Conservation (phyloP, 2,797 vertebrate genomes). For the Sebastes reedi region DNA sequence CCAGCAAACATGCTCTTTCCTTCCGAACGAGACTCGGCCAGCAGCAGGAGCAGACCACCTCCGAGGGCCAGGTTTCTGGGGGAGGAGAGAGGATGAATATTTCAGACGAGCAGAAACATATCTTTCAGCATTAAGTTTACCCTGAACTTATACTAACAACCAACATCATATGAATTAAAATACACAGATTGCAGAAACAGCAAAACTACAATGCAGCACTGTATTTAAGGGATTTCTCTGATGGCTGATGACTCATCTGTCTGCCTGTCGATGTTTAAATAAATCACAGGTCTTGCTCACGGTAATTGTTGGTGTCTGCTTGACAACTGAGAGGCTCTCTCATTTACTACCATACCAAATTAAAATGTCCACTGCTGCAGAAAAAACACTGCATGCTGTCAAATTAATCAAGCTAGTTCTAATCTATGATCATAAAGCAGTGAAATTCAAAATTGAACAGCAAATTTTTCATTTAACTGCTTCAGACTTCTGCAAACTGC, state of each 20-base stretch:
- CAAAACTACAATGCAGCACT: not conserved
- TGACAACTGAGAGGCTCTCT: not conserved
- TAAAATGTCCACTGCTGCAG: not conserved
- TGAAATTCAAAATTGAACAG: not conserved
- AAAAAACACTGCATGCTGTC: not conserved
- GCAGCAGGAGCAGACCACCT: constrained; percentile 92
- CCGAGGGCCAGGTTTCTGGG: constrained; percentile 95
- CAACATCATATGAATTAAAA: not conserved
- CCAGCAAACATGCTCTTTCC: constrained; percentile 99
- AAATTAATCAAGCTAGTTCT: not conserved
- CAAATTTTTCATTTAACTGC: not conserved
- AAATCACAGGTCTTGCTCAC: constrained; percentile 30
- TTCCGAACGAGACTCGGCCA: constrained; percentile 96
- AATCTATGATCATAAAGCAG: not conserved
- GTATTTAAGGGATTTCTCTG: not conserved
- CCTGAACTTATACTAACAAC: not conserved
- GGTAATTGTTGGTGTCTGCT: not conserved
- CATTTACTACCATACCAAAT: not conserved
- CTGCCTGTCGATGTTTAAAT: constrained; percentile 1
- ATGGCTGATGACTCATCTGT: constrained; percentile 10
- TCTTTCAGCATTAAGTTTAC: not conserved
- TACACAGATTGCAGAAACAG: not conserved
- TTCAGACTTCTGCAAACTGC: not conserved
- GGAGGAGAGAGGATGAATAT: constrained; percentile 69
- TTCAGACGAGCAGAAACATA: not conserved